phyloP scores from a whole-genome alignment of 2,888 invertebrate genomes.

The Cybosia mesomella region DNA sequence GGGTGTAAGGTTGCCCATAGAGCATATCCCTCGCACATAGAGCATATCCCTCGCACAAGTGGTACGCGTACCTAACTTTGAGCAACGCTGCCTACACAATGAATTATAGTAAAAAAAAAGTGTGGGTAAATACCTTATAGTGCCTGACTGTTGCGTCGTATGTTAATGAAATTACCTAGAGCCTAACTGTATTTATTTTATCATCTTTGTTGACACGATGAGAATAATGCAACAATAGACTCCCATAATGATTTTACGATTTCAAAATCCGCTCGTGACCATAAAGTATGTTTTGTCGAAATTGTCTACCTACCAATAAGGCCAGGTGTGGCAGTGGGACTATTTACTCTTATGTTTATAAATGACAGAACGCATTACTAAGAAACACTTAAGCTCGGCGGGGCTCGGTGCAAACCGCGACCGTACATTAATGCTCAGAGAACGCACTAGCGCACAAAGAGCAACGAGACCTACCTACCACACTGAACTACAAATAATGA shows the following conservation, averaged over 20 bases:
- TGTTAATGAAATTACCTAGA: constrained; percentile 22
- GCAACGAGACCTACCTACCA: constrained; percentile 54
- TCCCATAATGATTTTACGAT: constrained; percentile 24
- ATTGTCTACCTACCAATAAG: constrained; percentile 26
- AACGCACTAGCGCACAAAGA: constrained; percentile 73
- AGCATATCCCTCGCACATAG: too few species aligned
- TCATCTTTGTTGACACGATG: constrained; percentile 19
- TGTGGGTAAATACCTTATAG: constrained; percentile 1
- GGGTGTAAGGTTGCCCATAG: too few species aligned
- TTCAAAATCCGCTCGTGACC: constrained; percentile 25
- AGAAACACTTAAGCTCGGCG: constrained; percentile 68
- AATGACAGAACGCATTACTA: constrained; percentile 57
- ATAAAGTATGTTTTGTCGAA: constrained; percentile 22
- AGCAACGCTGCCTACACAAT: too few species aligned
- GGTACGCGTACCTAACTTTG: too few species aligned
- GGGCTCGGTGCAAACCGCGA: constrained; percentile 70
- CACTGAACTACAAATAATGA: constrained; percentile 73
- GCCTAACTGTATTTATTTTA: constrained; percentile 20
- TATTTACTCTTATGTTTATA: constrained; percentile 41
- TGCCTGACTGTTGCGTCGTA: constrained; percentile 6
- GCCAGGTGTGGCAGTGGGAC: constrained; percentile 21
- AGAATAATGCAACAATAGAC: constrained; percentile 24
- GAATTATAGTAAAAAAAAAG: neutral
- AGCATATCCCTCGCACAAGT: too few species aligned
- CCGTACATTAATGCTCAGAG: constrained; percentile 74